Conservation (phyloP, 2,113 vertebrate species). For the Pavo muticus region DNA sequence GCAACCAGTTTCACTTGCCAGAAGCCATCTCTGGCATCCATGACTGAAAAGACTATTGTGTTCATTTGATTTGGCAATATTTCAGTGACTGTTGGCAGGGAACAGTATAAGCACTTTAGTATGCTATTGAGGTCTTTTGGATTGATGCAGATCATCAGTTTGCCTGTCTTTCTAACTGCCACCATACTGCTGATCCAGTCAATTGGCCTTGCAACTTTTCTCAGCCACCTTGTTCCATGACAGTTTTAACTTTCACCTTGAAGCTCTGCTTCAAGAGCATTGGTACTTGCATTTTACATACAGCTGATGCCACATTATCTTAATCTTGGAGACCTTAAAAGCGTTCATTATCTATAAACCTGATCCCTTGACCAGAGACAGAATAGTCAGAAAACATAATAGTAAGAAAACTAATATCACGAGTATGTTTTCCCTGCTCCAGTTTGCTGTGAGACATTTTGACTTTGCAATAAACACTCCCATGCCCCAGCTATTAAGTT, state of each 20-base stretch:
- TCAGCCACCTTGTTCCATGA: constrained; percentile 49
- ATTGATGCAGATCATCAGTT: constrained; percentile 70
- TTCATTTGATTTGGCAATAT: constrained; percentile 67
- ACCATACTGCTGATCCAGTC: constrained; percentile 66
- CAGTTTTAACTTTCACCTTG: constrained; percentile 68
- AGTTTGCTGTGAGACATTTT: neutral
- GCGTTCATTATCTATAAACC: constrained; percentile 30
- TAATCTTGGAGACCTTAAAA: constrained; percentile 50
- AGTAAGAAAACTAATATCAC: constrained; percentile 42
- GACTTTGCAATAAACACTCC: neutral
- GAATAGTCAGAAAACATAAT: neutral
- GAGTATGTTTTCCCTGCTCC: neutral
- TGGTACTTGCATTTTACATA: constrained; percentile 26
- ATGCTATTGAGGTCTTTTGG: constrained; percentile 71
- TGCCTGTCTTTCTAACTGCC: constrained; percentile 69
- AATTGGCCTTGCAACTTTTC: constrained; percentile 67
- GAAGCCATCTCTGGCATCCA: constrained; percentile 68
- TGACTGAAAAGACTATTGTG: constrained; percentile 72
- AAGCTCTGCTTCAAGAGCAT: constrained; percentile 20
- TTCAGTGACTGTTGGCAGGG: constrained; percentile 70
- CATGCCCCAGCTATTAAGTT: neutral
- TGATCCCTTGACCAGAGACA: constrained; percentile 29
- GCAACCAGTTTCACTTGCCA: constrained; percentile 68
- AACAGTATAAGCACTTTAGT: constrained; percentile 63
- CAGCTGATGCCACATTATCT: constrained; percentile 33